These are phyloP conservation scores for Mastomys natalensis DNA, from an alignment of 2,113 vertebrate species.

Conservation along the genomic window DNA sequence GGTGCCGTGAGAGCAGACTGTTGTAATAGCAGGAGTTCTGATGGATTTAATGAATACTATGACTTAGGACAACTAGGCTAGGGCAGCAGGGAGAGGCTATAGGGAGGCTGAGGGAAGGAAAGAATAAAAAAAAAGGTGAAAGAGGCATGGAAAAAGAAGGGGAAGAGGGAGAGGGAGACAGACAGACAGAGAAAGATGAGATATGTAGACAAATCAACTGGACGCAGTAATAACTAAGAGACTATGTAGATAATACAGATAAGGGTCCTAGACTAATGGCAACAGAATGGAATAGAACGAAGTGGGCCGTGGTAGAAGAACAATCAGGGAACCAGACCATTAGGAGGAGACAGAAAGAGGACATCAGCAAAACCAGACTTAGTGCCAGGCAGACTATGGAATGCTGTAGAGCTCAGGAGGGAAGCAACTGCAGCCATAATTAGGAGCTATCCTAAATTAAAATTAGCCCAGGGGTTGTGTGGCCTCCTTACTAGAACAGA, in stretches of 20 bases:
- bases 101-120: background rate
- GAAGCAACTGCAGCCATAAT: background rate
- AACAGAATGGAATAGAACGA: background rate
- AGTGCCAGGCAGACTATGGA: background rate
- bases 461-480: background rate
- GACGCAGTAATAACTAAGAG: background rate
- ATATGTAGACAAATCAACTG: background rate
- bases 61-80: background rate
- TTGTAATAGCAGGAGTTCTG: background rate
- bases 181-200: background rate
- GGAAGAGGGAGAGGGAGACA: too few relatives aligned
- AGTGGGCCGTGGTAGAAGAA: background rate
- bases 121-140: background rate
- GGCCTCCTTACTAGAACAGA: background rate
- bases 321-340: background rate
- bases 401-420: background rate
- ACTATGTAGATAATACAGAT: background rate
- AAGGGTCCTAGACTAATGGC: background rate
- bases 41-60: background rate
- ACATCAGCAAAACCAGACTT: background rate
- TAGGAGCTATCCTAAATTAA: background rate
- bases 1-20: background rate
- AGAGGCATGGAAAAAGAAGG: background rate
- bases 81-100: background rate
- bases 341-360: conserved; percentile 10